These are phyloP conservation scores for Aptenodytes forsteri DNA, from an alignment of 2,113 vertebrate genomes.

Conservation along the genomic window DNA sequence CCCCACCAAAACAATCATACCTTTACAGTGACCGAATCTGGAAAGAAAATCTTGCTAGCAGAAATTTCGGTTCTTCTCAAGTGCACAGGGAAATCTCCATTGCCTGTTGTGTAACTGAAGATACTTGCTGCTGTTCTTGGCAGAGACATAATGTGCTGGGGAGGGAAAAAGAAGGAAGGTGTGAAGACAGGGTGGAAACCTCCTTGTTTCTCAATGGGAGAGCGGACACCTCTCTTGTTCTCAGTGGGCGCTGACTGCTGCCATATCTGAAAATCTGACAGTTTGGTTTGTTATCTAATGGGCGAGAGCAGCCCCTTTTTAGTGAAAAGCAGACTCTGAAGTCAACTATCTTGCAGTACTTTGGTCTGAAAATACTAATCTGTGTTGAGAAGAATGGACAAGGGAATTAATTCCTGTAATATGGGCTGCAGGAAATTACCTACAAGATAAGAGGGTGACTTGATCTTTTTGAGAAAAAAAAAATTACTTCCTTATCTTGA, in stretches of 20 bases:
- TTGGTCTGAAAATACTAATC: neutral
- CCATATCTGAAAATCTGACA: neutral
- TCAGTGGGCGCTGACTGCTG: neutral
- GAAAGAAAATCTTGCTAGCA: neutral
- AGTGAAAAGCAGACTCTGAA: neutral
- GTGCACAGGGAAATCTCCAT: neutral
- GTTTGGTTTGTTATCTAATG: neutral
- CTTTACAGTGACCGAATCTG: neutral
- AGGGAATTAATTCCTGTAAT: conserved; percentile 27
- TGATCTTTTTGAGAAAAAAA: conserved; percentile 9
- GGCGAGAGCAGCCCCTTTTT: neutral
- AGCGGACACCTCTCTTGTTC: neutral
- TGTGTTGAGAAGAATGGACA: neutral
- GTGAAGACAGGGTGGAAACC: neutral
- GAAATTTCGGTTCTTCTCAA: neutral
- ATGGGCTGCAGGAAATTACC: conserved; percentile 27
- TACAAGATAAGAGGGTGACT: conserved; percentile 42
- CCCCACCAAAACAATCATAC: neutral
- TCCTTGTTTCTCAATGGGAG: neutral
- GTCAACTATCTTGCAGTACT: neutral
- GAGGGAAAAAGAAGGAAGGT: neutral
- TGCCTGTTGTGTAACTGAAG: neutral
- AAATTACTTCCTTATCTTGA: conserved; percentile 24
- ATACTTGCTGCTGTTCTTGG: neutral
- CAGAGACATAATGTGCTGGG: neutral